These are phyloP conservation scores for Scaptodrosophila lebanonensis DNA, from an alignment of 1,140 invertebrate species.

Conservation along the genomic window DNA sequence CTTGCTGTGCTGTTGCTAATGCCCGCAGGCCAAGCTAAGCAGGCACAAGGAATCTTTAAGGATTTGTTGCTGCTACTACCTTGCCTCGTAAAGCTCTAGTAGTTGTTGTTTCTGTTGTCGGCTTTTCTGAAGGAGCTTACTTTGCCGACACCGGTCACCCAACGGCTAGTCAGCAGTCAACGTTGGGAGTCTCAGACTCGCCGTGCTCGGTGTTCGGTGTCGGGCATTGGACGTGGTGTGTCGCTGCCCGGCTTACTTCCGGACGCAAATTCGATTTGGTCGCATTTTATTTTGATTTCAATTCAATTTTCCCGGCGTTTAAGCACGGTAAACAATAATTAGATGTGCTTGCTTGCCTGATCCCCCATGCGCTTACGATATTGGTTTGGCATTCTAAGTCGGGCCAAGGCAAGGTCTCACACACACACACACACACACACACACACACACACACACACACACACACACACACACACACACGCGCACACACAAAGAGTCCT, in stretches of 20 bases:
- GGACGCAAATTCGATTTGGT: conserved; percentile 66
- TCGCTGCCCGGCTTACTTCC: conserved; percentile 35
- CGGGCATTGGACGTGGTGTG: too few species aligned
- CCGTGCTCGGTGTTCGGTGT: too few species aligned
- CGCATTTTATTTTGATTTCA: conserved; percentile 63
- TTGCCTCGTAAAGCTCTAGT: too few species aligned
- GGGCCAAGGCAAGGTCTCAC: too few species aligned
- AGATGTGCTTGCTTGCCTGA: conserved; percentile 47
- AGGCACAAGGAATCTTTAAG: conserved; percentile 46
- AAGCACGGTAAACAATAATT: conserved; percentile 71
- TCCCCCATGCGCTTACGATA: neutral
- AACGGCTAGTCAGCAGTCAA: conserved; percentile 15
- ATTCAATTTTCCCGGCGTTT: conserved; percentile 70
- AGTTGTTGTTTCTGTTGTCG: neutral
- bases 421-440: too few species aligned
- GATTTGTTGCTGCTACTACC: conserved; percentile 49
- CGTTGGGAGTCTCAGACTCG: conserved; percentile 34
- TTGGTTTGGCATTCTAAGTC: too few species aligned
- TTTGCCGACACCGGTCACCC: conserved; percentile 30
- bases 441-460: too few species aligned
- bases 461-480: too few species aligned
- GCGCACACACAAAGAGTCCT: too few species aligned
- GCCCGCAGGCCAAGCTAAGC: conserved; percentile 45
- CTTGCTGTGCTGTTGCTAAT: conserved; percentile 57
- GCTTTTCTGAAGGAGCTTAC: conserved; percentile 19